These are phyloP conservation scores for Teleogryllus occipitalis DNA, from an alignment of 1,140 invertebrate genomes.

Conservation along the genomic window DNA sequence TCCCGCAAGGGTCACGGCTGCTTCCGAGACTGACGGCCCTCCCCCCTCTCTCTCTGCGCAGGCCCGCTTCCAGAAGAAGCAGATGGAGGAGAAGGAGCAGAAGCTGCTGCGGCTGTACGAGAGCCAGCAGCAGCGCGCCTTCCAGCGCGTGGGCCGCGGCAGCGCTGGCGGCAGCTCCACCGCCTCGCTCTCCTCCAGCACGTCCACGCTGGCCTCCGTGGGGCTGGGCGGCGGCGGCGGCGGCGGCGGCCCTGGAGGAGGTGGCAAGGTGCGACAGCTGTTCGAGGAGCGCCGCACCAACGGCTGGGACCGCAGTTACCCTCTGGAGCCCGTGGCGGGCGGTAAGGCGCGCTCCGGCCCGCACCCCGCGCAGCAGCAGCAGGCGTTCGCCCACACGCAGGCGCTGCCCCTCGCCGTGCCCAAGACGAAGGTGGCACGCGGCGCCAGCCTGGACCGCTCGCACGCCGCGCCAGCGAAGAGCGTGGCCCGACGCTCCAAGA, in stretches of 20 bases:
- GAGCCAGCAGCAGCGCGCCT: constrained; percentile 55
- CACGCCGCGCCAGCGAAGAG: constrained; percentile 3
- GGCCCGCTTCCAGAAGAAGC: constrained; percentile 65
- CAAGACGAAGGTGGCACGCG: constrained; percentile 8
- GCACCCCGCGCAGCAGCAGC: neutral
- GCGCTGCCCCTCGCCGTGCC: neutral
- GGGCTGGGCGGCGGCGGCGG: constrained; percentile 50
- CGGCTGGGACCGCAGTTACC: constrained; percentile 73
- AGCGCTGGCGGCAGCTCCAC: constrained; percentile 46
- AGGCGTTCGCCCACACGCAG: neutral
- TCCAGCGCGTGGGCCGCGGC: constrained; percentile 52
- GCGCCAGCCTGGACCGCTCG: constrained; percentile 14
- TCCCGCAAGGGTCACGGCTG: no score
- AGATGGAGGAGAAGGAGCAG: constrained; percentile 61
- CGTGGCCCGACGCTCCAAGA: constrained; percentile 14
- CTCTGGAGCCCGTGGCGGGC: constrained; percentile 56
- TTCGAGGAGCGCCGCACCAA: constrained; percentile 65
- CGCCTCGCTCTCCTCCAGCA: constrained; percentile 32
- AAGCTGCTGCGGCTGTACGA: constrained; percentile 61
- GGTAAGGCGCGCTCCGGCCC: constrained; percentile 25
- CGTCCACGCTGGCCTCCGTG: constrained; percentile 45
- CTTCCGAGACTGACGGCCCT: no score
- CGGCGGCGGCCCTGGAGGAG: constrained; percentile 38
- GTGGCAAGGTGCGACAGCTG: constrained; percentile 58
- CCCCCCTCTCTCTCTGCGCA: constrained; percentile 30